These are phyloP conservation scores for Oryctes rhinoceros DNA, from an alignment of 1,140 invertebrate genomes.

Conservation along the genomic window DNA sequence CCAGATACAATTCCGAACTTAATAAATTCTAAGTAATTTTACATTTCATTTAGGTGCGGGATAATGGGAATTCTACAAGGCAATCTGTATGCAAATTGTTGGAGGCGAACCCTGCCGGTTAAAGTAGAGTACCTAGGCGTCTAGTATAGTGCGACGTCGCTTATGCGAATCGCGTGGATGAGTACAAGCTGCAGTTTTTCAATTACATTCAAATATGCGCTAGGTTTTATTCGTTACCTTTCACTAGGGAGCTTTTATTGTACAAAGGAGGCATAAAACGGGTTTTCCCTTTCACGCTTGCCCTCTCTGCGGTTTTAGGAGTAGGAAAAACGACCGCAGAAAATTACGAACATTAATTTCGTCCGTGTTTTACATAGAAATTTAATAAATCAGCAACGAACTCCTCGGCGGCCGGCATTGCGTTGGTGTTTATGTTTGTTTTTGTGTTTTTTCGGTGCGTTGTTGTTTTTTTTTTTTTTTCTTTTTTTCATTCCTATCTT, in stretches of 20 bases:
- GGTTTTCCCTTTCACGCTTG: not conserved
- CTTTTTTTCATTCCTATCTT: no score
- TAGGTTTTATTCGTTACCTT: conserved; percentile 3
- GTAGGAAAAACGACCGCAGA: not conserved
- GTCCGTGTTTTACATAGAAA: conserved; percentile 26
- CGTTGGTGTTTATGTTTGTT: not conserved
- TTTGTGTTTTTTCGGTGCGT: not conserved
- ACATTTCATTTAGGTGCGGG: conserved; percentile 28
- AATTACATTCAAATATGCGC: conserved; percentile 23
- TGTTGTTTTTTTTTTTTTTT: not conserved
- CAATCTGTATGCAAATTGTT: conserved; percentile 21
- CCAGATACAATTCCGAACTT: conserved; percentile 24
- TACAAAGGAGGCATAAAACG: not conserved
- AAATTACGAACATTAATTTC: conserved; percentile 29
- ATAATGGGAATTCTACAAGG: conserved; percentile 26
- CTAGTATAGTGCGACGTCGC: not conserved
- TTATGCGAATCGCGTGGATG: not conserved
- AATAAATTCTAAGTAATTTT: conserved; percentile 32
- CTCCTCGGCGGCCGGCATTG: not conserved
- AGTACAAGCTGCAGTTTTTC: not conserved
- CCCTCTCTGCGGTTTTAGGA: not conserved
- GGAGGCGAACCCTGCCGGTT: not conserved
- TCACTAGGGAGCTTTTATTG: not conserved
- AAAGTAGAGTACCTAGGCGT: not conserved
- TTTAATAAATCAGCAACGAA: conserved; percentile 24